Evolutionary conservation across 2,113 vertebrate genomes (phyloP).

Genomic region (Brevimyrus niger): DNA sequence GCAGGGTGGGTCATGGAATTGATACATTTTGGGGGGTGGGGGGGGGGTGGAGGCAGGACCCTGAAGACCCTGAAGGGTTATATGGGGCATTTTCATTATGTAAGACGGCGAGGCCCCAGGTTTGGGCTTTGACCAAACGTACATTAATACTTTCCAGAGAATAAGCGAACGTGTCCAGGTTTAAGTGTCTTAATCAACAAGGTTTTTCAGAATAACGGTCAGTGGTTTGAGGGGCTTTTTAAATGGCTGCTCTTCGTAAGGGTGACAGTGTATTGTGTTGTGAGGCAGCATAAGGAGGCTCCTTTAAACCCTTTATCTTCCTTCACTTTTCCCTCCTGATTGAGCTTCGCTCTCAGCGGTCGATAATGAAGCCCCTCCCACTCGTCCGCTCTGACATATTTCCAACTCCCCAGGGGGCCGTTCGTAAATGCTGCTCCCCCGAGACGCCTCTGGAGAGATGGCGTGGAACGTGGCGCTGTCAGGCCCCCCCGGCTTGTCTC

Average conservation of each 20-base stretch:
- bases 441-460: background rate
- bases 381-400: background rate
- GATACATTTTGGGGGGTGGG: background rate
- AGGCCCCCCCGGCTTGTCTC: background rate
- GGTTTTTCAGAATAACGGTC: background rate
- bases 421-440: background rate
- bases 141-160: background rate
- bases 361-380: background rate
- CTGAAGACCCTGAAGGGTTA: background rate
- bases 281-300: background rate
- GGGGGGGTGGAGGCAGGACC: background rate
- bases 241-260: background rate
- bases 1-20: background rate
- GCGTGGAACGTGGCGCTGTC: background rate
- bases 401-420: too few relatives aligned
- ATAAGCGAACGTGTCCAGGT: background rate
- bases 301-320: background rate
- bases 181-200: background rate
- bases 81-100: background rate
- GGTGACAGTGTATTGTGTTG: background rate
- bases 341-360: background rate
- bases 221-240: background rate
- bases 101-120: background rate
- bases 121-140: background rate
- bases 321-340: background rate